A percentile compares a stretch with the other conserved stretches of the same genome.
Evolutionary conservation across 2,888 invertebrate species (phyloP).

Genomic region (Mesorhabditis spiculigera): DNA sequence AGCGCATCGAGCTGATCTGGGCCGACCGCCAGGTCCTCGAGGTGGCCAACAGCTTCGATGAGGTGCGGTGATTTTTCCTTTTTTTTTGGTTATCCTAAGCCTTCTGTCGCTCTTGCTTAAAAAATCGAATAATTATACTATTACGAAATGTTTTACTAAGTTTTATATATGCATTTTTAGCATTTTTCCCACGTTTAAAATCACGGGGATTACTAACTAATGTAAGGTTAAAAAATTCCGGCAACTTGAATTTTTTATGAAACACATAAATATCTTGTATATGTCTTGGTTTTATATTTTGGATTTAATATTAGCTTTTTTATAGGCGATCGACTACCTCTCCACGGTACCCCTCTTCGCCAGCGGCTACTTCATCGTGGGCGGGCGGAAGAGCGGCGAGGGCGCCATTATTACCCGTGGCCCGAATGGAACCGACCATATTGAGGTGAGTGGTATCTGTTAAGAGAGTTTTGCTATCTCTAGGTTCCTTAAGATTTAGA

Average conservation of each 20-base stretch:
- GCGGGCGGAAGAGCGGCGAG: slow-evolving; percentile 46
- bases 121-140: background rate
- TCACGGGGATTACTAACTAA: too few relatives aligned
- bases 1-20: slow-evolving; percentile 18
- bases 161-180: too few relatives aligned
- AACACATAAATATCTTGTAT: background rate
- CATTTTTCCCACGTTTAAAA: too few relatives aligned
- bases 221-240: too few relatives aligned
- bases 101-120: background rate
- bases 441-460: background rate
- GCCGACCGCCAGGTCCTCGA: slow-evolving; percentile 22
- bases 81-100: background rate
- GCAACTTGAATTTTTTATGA: too few relatives aligned
- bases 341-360: slow-evolving; percentile 45
- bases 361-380: slow-evolving; percentile 65
- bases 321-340: slow-evolving; percentile 22
- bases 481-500: background rate
- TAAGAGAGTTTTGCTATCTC: background rate
- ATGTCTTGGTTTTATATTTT: background rate
- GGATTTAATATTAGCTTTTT: background rate
- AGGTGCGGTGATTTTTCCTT: slow-evolving; percentile 7
- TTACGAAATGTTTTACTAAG: too few relatives aligned
- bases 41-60: slow-evolving; percentile 15
- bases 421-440: slow-evolving; percentile 29
- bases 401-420: slow-evolving; percentile 31